Percentiles rank a stretch among this genome's conserved stretches.
Conservation (phyloP, 2,797 vertebrate genomes). For the Benthosema pterotum region DNA sequence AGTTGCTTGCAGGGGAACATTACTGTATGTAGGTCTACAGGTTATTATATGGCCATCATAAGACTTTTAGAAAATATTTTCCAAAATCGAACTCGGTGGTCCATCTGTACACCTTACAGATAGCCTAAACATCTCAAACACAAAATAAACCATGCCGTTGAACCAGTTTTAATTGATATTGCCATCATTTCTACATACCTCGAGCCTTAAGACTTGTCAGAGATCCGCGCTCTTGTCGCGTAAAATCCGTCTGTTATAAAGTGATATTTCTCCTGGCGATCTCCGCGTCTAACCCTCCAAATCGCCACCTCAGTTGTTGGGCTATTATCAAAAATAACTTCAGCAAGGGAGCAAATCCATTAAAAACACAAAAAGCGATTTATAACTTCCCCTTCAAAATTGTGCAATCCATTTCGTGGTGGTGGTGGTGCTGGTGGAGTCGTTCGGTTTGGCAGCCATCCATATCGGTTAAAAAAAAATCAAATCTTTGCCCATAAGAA, state of each 20-base stretch:
- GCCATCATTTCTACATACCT: constrained; percentile 58
- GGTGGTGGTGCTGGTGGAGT: no score
- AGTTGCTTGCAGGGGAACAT: constrained; percentile 61
- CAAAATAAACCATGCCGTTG: background rate
- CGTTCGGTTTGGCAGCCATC: constrained; percentile 33
- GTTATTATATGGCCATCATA: constrained; percentile 2
- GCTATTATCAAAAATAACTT: constrained; percentile 57
- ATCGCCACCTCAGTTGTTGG: constrained; percentile 55
- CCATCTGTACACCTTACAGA: background rate
- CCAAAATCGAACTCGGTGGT: constrained; percentile 28
- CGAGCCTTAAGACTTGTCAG: constrained; percentile 64
- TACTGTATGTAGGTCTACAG: background rate
- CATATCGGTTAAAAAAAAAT: background rate
- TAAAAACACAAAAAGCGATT: constrained; percentile 38
- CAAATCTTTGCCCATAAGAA: constrained; percentile 27
- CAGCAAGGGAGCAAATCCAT: constrained; percentile 60
- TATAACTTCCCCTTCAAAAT: constrained; percentile 64
- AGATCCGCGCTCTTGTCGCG: constrained; percentile 50
- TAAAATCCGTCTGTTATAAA: constrained; percentile 35
- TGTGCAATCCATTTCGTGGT: constrained; percentile 25
- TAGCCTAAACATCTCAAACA: background rate
- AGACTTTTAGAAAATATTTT: constrained; percentile 6
- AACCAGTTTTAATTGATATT: constrained; percentile 31
- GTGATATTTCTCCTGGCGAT: constrained; percentile 51
- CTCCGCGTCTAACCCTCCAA: constrained; percentile 70